Conservation (phyloP, 2,113 vertebrate species). For the Phainopepla nitens region DNA sequence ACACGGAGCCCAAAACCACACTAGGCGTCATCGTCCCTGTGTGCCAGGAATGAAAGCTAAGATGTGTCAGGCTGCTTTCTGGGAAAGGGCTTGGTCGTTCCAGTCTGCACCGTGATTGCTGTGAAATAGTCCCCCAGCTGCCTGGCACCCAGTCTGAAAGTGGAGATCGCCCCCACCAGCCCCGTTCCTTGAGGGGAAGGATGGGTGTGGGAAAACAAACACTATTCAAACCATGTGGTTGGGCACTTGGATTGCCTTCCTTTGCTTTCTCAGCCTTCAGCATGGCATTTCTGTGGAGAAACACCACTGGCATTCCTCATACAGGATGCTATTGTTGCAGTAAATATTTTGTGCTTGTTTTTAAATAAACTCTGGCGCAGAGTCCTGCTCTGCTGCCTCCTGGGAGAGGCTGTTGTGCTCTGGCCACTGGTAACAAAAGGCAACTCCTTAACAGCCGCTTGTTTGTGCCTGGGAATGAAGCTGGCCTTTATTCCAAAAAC, state of each 20-base stretch:
- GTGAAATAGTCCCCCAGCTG: not conserved
- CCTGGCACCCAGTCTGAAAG: not conserved
- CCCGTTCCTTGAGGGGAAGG: not conserved
- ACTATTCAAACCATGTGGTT: not conserved
- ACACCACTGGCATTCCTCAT: not conserved
- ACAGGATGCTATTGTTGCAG: not conserved
- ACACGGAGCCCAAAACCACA: rapidly evolving
- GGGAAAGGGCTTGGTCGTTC: not conserved
- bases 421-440: not conserved
- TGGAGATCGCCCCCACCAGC: not conserved
- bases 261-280: not conserved
- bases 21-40: not conserved
- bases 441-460: not conserved
- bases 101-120: not conserved
- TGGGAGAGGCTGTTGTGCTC: not conserved
- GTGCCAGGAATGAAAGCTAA: slow-evolving; percentile 1
- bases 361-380: not conserved
- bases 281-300: not conserved
- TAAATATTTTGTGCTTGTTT: not conserved
- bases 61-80: slow-evolving; percentile 8
- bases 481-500: not conserved
- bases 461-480: not conserved
- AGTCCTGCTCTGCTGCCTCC: not conserved
- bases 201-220: not conserved
- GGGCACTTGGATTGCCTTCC: not conserved